phyloP scores from a whole-genome alignment of 2,797 vertebrate genomes.

The Neostethus bicornis region DNA sequence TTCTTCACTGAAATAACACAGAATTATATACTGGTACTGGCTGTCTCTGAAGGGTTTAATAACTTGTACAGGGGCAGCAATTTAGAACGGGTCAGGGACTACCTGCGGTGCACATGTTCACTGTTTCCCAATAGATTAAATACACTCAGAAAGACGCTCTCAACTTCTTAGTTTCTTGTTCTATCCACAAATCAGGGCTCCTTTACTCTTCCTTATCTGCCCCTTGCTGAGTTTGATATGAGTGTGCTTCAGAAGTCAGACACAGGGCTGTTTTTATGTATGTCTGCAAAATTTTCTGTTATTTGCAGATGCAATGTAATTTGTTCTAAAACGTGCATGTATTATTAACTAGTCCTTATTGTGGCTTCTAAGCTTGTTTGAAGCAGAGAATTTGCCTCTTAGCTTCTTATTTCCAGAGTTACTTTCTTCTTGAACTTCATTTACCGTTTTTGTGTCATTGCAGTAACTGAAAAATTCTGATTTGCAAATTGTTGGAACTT shows the following conservation, averaged over 20 bases:
- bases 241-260: constrained; percentile 49
- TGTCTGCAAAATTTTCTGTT: no score
- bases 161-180: constrained; percentile 58
- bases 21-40: constrained; percentile 7
- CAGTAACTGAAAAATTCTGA: background rate
- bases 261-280: constrained; percentile 26
- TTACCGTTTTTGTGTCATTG: no score
- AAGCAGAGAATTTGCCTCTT: no score
- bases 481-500: background rate
- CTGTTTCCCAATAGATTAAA: constrained; percentile 59
- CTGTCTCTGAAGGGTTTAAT: constrained; percentile 51
- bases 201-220: constrained; percentile 18
- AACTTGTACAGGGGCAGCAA: constrained; percentile 58
- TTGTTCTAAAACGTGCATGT: no score
- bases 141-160: constrained; percentile 60
- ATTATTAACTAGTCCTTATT: no score
- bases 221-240: constrained; percentile 61
- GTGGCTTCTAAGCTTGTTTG: no score
- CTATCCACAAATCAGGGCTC: constrained; percentile 60
- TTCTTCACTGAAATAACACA: constrained; percentile 4
- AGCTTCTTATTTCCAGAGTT: no score
- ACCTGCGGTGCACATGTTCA: constrained; percentile 57
- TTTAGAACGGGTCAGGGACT: constrained; percentile 45
- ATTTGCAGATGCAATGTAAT: no score
- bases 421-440: no score